Evolutionary conservation across 1,140 invertebrate genomes (phyloP), one percentile per base, ranked within the genome.

Genomic region (Drosophila murphyi): DNA sequence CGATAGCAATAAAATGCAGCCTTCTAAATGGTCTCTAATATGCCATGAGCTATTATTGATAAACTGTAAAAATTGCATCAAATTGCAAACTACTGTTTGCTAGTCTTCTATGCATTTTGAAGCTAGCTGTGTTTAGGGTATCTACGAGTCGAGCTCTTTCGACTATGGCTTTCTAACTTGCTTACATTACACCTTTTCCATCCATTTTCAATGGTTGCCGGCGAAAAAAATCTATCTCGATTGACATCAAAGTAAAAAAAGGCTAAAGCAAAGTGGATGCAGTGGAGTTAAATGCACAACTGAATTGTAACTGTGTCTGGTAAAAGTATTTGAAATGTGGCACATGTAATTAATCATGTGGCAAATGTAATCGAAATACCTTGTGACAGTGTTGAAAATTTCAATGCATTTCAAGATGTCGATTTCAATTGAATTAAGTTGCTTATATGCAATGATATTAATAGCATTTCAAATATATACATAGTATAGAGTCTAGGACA

Each of bases 161-260:
- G 20, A 20, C 20, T 20, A 20, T 20, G 20, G 20, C 20, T 20
- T 20, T 20, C 20, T 20, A 1, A 20, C 20, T 20, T 20, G 20
- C 7, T 39, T 4, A 43, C 10, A 4, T 3, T n/a, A 43, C 10
- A 2, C 10, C 10, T n/a, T 2, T n/a, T 20, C 20, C 3, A n/a
- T 4, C 39, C 10, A 6, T n/a, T n/a, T n/a, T n/a, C 10, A 43
- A 3, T 39, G 60, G 47, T 8, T 48, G 37, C 37, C 20, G 3
- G 34, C 2, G 6, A 39, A 34, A 34, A 28, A 34, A 47, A 35
- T 20, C n/a, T 59, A 63, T 56, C 63, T 73, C 48, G 57, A 56
- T 56, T 76, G 60, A 80, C 77, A 68, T 71, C 65, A 72, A 65
- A 72, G 47, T 51, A 52, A 72, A 65, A 72, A 41, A 20, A 37